Base-by-base conservation (phyloP, 2,888 invertebrate genomes). In the Hemaris fuciformis region DNA sequence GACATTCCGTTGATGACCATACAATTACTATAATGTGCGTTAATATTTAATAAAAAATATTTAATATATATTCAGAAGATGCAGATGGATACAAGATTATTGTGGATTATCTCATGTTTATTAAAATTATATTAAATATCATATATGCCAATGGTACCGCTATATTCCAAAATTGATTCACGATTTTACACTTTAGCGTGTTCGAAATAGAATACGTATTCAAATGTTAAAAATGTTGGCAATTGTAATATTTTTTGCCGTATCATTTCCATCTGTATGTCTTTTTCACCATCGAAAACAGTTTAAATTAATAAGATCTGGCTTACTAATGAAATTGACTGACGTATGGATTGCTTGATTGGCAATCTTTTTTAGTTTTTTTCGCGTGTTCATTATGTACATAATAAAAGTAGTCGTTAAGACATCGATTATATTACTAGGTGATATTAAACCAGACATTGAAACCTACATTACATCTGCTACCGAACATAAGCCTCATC, bases 1-100 rank as follows among this genome's bases (percentile, higher is more conserved):
- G 18, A 53, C 53, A 31, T 53, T 53, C 46, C 61, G 62, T 59
- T 61, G 63, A 59, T 60, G 58, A 59, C 58, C 41, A 18, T 63
- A 65, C 38, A 45, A 57, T 20, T 41, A 38, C 61, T 63, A 46
- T 63, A 63, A 57, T 63, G 41, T 10, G 31, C 38, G 20, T 34
- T 41, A 23, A 38, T 57, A 41, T 57, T 57, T 57, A 41, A 57
- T 57, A 41, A 38, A 56, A 23, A 53, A 53, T 53, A 31, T 18
- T 60, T 60, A 46, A 38, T 34, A 34, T 27, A 38, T 38, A n/a
- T 38, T 38, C n/a, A n/a, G n/a, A 34, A 34, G 34, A 38, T 38
- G 38, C n/a, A 38, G 38, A 38, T 38, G 5, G 8, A 34, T 48
- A 34, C 18, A 23, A n/a, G n/a, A 45, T 18, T 31, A 23, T 13